These are phyloP conservation scores for Bombycilla garrulus DNA, from an alignment of 2,113 vertebrate species.

Conservation along the genomic window DNA sequence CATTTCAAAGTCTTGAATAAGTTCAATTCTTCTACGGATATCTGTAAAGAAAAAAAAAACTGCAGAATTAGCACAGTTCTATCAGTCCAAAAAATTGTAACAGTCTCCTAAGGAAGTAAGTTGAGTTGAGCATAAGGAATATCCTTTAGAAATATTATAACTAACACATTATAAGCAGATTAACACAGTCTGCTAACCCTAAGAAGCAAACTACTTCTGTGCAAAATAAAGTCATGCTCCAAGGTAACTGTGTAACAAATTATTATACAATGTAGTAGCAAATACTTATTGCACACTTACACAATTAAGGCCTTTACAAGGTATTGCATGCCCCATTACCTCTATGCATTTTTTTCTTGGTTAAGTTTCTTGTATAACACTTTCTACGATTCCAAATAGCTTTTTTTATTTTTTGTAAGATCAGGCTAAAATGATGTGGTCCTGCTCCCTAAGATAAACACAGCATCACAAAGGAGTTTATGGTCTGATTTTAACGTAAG, in stretches of 20 bases:
- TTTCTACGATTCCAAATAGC: background rate
- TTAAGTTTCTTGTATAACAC: background rate
- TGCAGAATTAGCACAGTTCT: background rate
- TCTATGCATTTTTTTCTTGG: background rate
- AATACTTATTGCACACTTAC: background rate
- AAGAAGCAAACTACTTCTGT: background rate
- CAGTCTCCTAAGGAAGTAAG: background rate
- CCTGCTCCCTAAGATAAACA: background rate
- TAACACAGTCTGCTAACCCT: background rate
- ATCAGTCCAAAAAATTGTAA: background rate
- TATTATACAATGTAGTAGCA: background rate
- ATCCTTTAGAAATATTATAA: background rate
- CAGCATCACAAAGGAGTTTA: background rate
- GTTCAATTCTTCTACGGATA: slow-evolving; percentile 93
- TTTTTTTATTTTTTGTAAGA: background rate
- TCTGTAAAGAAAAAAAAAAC: slow-evolving; percentile 70
- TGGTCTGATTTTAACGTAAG: background rate
- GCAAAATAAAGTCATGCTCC: background rate
- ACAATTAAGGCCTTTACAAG: background rate
- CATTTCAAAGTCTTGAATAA: slow-evolving; percentile 99
- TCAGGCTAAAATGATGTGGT: background rate
- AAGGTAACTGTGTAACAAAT: background rate
- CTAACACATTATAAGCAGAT: background rate
- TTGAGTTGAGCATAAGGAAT: background rate
- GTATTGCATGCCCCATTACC: background rate